These are phyloP conservation scores for Puma concolor DNA, from an alignment of 2,113 vertebrate species.

Conservation along the genomic window DNA sequence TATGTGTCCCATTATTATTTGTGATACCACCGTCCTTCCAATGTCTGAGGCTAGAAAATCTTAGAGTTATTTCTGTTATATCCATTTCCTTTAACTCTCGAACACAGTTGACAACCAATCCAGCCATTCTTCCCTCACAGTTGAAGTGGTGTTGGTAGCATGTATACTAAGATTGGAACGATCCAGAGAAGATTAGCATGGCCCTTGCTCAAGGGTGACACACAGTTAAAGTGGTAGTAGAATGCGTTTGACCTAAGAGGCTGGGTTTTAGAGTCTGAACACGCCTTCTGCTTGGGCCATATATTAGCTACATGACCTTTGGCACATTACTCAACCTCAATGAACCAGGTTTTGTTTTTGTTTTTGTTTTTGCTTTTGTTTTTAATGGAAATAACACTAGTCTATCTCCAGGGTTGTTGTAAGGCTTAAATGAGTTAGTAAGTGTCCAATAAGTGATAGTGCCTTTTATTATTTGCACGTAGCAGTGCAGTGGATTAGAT, in stretches of 20 bases:
- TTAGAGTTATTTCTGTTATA: slow-evolving; percentile 11
- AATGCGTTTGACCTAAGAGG: neutral
- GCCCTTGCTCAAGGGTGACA: no score
- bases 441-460: neutral
- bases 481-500: neutral
- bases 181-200: no score
- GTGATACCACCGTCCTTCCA: neutral
- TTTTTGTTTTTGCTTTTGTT: neutral
- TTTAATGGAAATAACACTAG: neutral
- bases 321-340: neutral
- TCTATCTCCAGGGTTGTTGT: neutral
- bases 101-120: neutral
- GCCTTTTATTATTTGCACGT: neutral
- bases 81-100: neutral
- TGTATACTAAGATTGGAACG: no score
- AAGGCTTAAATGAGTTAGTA: neutral
- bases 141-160: neutral
- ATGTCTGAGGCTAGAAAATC: slow-evolving; percentile 20
- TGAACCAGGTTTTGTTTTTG: neutral
- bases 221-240: neutral
- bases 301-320: neutral
- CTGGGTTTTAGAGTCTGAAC: slow-evolving; percentile 4
- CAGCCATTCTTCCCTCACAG: neutral
- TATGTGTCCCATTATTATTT: neutral
- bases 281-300: neutral